Percentiles rank a stretch among this genome's conserved stretches.
These are phyloP conservation scores for Parapristionchus giblindavisi DNA, from an alignment of 2,888 invertebrate species.

Conservation along the genomic window DNA sequence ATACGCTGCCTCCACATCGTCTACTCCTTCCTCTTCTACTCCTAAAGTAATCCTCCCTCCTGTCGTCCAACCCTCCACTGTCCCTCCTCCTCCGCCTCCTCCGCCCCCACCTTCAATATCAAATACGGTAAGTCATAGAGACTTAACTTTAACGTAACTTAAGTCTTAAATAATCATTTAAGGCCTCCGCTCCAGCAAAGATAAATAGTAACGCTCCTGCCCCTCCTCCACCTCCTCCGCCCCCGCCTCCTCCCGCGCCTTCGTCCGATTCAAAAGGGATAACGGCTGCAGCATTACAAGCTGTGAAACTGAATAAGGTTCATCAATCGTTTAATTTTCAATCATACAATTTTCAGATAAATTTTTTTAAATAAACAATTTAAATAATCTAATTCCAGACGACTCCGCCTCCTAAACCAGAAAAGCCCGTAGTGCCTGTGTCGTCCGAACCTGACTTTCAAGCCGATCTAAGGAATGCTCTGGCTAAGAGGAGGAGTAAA, in stretches of 20 bases:
- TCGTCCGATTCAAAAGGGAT: constrained; percentile 41
- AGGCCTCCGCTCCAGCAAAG: constrained; percentile 43
- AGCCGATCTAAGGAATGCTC: constrained; percentile 66
- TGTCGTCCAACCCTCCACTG: constrained; percentile 41
- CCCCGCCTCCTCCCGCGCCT: constrained; percentile 68
- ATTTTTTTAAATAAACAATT: too few relatives aligned
- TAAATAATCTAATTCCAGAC: not conserved
- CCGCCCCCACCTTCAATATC: constrained; percentile 69
- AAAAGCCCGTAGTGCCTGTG: not conserved
- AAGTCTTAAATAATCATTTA: not conserved
- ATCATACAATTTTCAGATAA: too few relatives aligned
- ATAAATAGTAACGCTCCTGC: constrained; percentile 50
- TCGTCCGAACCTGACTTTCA: constrained; percentile 62
- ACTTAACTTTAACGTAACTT: too few relatives aligned
- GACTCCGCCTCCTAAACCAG: not conserved
- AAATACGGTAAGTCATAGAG: constrained; percentile 27
- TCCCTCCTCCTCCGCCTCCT: constrained; percentile 51
- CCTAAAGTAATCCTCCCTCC: constrained; percentile 29
- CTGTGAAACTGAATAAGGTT: constrained; percentile 48
- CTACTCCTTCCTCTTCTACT: constrained; percentile 24
- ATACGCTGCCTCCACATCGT: constrained; percentile 39
- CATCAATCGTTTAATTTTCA: not conserved
- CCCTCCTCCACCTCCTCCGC: constrained; percentile 70
- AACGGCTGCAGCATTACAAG: constrained; percentile 49
- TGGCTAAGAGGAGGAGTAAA: constrained; percentile 67